phyloP scores from a whole-genome alignment of 2,888 invertebrate genomes.

The Byasa hedistus region DNA sequence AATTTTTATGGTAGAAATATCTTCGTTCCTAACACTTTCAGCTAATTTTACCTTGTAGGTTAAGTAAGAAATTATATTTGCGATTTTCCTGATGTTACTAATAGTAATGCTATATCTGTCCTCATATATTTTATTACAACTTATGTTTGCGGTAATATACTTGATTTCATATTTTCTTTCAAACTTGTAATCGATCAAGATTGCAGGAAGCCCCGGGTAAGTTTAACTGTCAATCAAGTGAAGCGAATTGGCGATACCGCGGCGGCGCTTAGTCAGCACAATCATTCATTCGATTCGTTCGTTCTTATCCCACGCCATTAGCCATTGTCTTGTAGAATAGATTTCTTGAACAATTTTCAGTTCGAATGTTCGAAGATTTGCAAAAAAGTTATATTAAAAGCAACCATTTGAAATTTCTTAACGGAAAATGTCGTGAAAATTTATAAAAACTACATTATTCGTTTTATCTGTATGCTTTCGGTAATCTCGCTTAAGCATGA shows the following conservation, averaged over 20 bases:
- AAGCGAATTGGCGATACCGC: constrained; percentile 19
- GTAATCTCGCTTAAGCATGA: too few species aligned
- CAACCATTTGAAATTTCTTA: neutral
- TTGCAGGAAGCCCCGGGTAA: constrained; percentile 20
- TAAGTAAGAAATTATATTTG: too few species aligned
- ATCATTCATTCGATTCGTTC: constrained; percentile 22
- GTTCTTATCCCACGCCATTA: constrained; percentile 11
- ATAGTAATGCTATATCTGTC: too few species aligned
- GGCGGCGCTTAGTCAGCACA: constrained; percentile 14
- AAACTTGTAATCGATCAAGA: constrained; percentile 14
- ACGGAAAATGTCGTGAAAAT: too few species aligned
- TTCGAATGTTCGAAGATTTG: neutral
- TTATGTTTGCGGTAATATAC: too few species aligned
- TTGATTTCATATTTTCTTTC: neutral
- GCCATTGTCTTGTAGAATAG: constrained; percentile 5
- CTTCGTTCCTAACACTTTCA: too few species aligned
- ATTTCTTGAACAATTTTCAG: neutral
- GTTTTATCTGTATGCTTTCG: too few species aligned
- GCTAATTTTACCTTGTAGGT: too few species aligned
- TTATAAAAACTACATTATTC: too few species aligned
- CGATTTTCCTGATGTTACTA: too few species aligned
- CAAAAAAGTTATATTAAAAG: neutral
- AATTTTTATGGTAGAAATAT: too few species aligned
- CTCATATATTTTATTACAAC: too few species aligned
- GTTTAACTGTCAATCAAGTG: constrained; percentile 24